These are phyloP conservation scores for Boulengeromyrus knoepffleri DNA, from an alignment of 2,113 vertebrate genomes.

Conservation along the genomic window DNA sequence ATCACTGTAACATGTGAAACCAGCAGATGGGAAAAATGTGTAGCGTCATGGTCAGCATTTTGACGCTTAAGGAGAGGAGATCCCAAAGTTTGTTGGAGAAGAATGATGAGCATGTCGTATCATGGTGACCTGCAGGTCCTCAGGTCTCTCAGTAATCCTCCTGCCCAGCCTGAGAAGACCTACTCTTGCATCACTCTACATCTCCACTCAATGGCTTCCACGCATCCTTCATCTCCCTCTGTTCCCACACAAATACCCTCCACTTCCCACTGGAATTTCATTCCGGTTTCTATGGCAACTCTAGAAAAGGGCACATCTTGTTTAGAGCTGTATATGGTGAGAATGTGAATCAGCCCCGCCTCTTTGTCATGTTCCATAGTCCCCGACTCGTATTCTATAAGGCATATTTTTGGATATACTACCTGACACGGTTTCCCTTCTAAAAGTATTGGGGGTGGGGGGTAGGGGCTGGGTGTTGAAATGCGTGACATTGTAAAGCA, in stretches of 20 bases:
- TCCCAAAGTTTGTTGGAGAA: neutral
- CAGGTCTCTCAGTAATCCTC: neutral
- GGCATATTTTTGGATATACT: neutral
- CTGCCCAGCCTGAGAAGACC: neutral
- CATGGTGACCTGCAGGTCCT: neutral
- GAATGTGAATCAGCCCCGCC: neutral
- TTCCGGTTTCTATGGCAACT: slow-evolving; percentile 21
- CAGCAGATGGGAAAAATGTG: neutral
- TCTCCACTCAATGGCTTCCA: neutral
- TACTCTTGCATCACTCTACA: neutral
- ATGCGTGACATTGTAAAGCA: neutral
- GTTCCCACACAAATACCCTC: neutral
- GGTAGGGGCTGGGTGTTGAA: neutral
- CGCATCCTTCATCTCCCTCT: neutral
- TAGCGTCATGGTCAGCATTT: neutral
- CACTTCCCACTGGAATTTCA: slow-evolving; percentile 13
- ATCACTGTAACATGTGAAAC: slow-evolving; percentile 9
- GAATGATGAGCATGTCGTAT: neutral
- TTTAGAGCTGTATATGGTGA: neutral
- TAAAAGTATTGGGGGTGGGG: neutral
- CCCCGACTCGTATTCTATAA: neutral
- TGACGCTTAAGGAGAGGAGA: neutral
- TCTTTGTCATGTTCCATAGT: neutral
- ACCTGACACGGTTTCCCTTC: neutral
- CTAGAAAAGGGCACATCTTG: slow-evolving; percentile 9